Base-by-base conservation (phyloP, 2,113 vertebrate genomes). In the Struthidea cinerea region DNA sequence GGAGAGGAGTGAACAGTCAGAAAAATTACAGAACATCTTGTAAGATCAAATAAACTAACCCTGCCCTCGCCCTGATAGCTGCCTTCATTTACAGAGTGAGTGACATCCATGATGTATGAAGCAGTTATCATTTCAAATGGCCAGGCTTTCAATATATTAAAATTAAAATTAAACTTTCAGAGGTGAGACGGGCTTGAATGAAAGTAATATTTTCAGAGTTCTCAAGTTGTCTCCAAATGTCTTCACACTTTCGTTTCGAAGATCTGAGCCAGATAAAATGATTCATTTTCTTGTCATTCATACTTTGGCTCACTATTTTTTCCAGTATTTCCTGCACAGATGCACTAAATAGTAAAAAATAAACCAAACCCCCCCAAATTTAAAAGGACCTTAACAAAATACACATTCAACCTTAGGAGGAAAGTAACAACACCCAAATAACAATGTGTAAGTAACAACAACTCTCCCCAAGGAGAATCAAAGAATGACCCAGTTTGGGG, bases 91-190 rank as follows among this genome's bases (percentile, higher is more conserved):
- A 74, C 74, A 50, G 71, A 84, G 64, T 78, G 68, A 95, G 77
- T 90, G 89, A 70, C 79, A 86, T 28, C 24, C 37, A 57, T 77
- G 90, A 92, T 93, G 55, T 18, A 88, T 67, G 92, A 92, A 84
- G 71, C 23, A 76, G 85, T 90, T 96, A 90, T 61, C 79, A 88
- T 74, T 90, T 86, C 94, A 92, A 89, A 93, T 37, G 83, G 79
- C 30, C 30, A 37, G 83, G 79, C 76, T 93, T 94, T 86, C 92
- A 90, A 94, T 85, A 90, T 77, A 93, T 88, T 85, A 83, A 87
- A 93, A 95, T 91, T 35, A 93, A 93, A 95, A 94, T 90, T 85
- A 91, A 95, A 95, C 83, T 90, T 94, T 77, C 55, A 90, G 68
- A 92, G 86, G 86, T 77, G 60, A 93, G 80, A 57, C 20, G 15